Percentiles rank a stretch among this genome's conserved stretches.
phyloP scores from a whole-genome alignment of 2,888 invertebrate genomes.

The Sceliomorpha sp. region DNA sequence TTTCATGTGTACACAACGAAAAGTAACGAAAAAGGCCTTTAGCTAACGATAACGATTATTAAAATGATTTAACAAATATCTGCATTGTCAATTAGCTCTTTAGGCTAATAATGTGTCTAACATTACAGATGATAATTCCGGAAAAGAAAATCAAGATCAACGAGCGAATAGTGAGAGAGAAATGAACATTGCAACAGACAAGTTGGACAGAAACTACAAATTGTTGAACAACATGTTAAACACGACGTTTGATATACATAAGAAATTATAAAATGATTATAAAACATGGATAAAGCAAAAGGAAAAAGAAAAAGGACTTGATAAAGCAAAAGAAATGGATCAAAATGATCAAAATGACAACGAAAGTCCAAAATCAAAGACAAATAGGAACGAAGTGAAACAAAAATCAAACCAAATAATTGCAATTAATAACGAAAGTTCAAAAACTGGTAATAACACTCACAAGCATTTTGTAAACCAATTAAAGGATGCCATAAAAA shows the following conservation, averaged over 20 bases:
- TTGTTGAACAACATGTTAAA: background rate
- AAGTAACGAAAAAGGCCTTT: background rate
- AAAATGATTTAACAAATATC: background rate
- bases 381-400: background rate
- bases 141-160: background rate
- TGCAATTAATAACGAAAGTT: background rate
- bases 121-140: background rate
- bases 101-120: background rate
- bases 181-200: background rate
- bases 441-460: background rate
- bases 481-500: slow-evolving; percentile 41
- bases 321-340: background rate
- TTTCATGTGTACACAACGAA: no score
- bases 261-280: background rate
- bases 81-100: background rate
- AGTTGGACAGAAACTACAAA: no score
- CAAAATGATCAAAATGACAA: background rate
- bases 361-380: background rate
- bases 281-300: background rate
- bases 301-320: background rate
- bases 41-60: background rate
- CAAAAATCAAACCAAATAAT: background rate
- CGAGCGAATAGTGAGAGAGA: background rate
- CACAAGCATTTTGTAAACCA: slow-evolving; percentile 14
- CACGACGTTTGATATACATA: background rate